Evolutionary conservation across 2,888 invertebrate genomes (phyloP).

Genomic region (Sepiola atlantica): DNA sequence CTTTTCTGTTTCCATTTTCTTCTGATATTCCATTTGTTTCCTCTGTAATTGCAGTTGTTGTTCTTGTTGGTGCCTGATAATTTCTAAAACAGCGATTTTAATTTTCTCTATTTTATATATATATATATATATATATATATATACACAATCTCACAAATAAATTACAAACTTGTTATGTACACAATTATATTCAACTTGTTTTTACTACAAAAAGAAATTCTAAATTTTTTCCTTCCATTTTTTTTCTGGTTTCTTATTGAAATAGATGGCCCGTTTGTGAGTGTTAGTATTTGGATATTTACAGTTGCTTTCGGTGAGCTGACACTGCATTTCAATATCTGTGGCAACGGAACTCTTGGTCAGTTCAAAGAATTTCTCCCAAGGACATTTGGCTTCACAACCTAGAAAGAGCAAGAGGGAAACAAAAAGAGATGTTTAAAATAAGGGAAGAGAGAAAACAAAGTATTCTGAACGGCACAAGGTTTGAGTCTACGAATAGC

Average conservation of each 20-base stretch:
- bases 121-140: background rate
- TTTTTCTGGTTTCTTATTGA: background rate
- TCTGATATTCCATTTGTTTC: too few relatives aligned
- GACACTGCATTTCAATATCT: background rate
- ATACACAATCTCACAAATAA: too few relatives aligned
- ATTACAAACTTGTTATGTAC: background rate
- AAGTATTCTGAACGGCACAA: too few relatives aligned
- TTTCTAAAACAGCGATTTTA: too few relatives aligned
- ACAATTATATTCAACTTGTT: background rate
- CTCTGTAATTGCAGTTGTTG: too few relatives aligned
- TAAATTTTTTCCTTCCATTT: background rate
- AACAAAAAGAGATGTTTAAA: background rate
- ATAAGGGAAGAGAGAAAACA: too few relatives aligned
- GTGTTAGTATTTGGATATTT: background rate
- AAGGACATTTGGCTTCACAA: background rate
- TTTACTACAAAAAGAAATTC: background rate
- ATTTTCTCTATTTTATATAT: too few relatives aligned
- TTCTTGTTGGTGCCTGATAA: too few relatives aligned
- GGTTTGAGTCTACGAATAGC: too few relatives aligned
- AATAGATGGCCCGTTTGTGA: background rate
- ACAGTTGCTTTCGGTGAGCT: background rate
- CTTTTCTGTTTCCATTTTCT: too few relatives aligned
- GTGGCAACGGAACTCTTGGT: background rate
- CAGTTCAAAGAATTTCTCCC: background rate
- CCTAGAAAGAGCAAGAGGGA: background rate